phyloP scores from a whole-genome alignment of 2,113 vertebrate species.

The Ellobius talpinus region DNA sequence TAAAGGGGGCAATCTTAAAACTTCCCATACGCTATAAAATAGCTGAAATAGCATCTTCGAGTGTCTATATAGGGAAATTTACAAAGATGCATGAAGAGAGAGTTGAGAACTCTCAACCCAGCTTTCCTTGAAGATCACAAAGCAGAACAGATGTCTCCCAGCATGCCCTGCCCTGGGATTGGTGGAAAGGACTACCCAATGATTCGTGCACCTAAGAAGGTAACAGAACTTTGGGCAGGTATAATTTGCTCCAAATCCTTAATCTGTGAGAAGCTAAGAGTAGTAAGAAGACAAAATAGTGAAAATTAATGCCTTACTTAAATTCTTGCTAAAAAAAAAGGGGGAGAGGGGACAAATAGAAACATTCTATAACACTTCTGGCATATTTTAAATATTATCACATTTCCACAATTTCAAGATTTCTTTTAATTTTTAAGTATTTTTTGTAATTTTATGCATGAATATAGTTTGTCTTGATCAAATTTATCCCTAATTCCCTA shows the following conservation, averaged over 20 bases:
- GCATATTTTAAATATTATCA: slow-evolving; percentile 14
- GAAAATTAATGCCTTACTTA: not conserved
- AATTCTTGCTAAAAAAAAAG: not conserved
- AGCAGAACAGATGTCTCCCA: not conserved
- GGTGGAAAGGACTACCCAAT: no score
- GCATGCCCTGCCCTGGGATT: not conserved
- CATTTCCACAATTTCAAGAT: slow-evolving; percentile 40
- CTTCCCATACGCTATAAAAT: not conserved
- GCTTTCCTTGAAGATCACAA: not conserved
- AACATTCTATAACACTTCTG: not conserved
- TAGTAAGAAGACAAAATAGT: not conserved
- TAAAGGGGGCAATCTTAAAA: not conserved
- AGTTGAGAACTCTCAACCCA: not conserved
- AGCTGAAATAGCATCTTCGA: not conserved
- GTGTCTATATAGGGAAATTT: not conserved
- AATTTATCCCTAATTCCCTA: not conserved
- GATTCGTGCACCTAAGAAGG: not conserved
- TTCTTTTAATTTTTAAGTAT: not conserved
- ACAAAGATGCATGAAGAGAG: not conserved
- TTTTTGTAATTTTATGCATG: not conserved
- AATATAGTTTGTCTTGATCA: not conserved
- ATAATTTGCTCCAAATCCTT: not conserved
- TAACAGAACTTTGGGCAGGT: not conserved
- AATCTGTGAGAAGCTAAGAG: not conserved
- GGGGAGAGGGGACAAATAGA: not conserved